These are phyloP conservation scores for Ennomos erosarius DNA, from an alignment of 2,888 invertebrate species.

Conservation along the genomic window DNA sequence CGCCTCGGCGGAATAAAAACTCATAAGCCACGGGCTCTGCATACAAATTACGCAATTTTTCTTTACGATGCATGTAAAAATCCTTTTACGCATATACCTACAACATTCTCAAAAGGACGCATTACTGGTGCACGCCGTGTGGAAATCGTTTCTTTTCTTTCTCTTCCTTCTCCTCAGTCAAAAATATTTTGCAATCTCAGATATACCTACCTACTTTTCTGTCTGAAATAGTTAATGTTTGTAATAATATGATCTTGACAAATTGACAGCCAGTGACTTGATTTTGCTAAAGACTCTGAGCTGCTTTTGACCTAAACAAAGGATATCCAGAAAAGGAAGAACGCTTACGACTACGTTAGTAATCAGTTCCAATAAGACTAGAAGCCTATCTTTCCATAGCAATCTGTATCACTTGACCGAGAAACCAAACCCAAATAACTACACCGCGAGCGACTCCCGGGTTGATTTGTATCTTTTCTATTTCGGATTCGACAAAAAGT, in stretches of 20 bases:
- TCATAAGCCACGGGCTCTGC: conserved; percentile 22
- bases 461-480: conserved; percentile 30
- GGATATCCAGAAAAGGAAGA: neutral
- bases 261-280: conserved; percentile 7
- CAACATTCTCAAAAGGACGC: conserved; percentile 14
- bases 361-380: conserved; percentile 6
- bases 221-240: conserved; percentile 18
- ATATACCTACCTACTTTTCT: no score
- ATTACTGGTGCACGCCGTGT: neutral
- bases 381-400: conserved; percentile 16
- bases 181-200: conserved; percentile 15
- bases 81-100: conserved; percentile 12
- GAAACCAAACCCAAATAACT: conserved; percentile 29
- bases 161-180: neutral
- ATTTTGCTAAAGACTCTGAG: no score
- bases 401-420: conserved; percentile 39
- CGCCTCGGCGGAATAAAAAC: conserved; percentile 23
- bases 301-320: no score
- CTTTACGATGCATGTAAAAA: conserved; percentile 13
- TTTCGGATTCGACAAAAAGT: conserved; percentile 18
- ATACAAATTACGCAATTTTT: conserved; percentile 27
- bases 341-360: neutral
- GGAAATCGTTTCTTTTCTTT: neutral
- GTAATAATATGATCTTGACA: conserved; percentile 18
- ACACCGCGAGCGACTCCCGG: conserved; percentile 27